These are phyloP conservation scores for Acromyrmex charruanus DNA, from an alignment of 1,140 invertebrate species.

Conservation along the genomic window DNA sequence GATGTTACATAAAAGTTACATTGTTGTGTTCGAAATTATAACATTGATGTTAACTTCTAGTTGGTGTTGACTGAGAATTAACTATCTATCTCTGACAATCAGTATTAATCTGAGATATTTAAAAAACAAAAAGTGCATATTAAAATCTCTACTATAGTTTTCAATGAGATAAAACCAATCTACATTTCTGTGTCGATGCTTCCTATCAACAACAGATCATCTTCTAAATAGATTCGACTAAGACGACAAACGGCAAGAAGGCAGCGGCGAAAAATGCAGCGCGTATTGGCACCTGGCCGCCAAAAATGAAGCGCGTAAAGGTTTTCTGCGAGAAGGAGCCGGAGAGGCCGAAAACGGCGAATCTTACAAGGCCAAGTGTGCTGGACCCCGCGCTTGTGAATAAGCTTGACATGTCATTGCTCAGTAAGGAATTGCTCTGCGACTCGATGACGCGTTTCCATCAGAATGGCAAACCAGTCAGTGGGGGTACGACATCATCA, in stretches of 20 bases:
- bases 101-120: neutral
- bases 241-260: neutral
- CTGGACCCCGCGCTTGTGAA: slow-evolving; percentile 87
- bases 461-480: slow-evolving; percentile 29
- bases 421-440: slow-evolving; percentile 87
- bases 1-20: too few relatives aligned
- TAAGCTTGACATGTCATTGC: slow-evolving; percentile 89
- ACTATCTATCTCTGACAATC: too few relatives aligned
- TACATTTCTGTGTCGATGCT: neutral
- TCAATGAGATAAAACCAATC: slow-evolving; percentile 1
- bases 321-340: slow-evolving; percentile 57
- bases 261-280: slow-evolving; percentile 71
- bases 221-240: slow-evolving; percentile 16
- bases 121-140: neutral
- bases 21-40: too few relatives aligned
- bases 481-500: slow-evolving; percentile 64
- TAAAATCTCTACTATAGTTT: neutral
- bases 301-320: slow-evolving; percentile 78
- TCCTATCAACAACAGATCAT: slow-evolving; percentile 1
- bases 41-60: too few relatives aligned
- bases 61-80: too few relatives aligned
- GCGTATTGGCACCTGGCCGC: slow-evolving; percentile 84
- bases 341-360: slow-evolving; percentile 87
- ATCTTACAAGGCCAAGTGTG: slow-evolving; percentile 87
- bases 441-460: slow-evolving; percentile 79